A percentile compares a stretch with the other conserved stretches of the same genome.
These are phyloP conservation scores for Campopleginae sp. DNA, from an alignment of 2,888 invertebrate species.

Conservation along the genomic window DNA sequence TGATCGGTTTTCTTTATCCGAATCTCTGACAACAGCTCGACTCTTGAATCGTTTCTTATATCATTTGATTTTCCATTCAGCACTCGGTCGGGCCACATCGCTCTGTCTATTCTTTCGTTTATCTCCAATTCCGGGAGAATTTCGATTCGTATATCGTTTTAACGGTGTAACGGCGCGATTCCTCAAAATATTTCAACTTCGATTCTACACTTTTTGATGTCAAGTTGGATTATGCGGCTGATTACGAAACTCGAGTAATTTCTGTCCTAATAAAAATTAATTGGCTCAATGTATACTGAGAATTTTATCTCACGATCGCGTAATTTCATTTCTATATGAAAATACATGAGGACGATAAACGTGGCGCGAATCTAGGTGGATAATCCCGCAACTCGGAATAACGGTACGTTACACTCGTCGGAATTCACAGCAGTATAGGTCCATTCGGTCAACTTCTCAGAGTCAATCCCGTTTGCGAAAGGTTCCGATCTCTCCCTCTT, in stretches of 20 bases:
- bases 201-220: too few relatives aligned
- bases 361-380: conserved; percentile 76
- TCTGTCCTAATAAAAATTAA: neutral
- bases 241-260: neutral
- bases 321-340: conserved; percentile 33
- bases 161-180: neutral
- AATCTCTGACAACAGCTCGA: neutral
- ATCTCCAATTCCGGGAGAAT: neutral
- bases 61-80: conserved; percentile 45
- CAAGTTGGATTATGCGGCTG: neutral
- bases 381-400: conserved; percentile 79
- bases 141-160: neutral
- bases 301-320: neutral
- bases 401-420: conserved; percentile 82
- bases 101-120: neutral
- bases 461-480: conserved; percentile 71
- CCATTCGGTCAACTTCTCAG: conserved; percentile 77
- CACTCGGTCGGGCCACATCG: neutral
- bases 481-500: conserved; percentile 51
- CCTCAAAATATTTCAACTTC: neutral
- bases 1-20: neutral
- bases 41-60: conserved; percentile 30
- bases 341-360: conserved; percentile 42
- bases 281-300: neutral
- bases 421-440: conserved; percentile 80